These are phyloP conservation scores for Leucophenga maculata DNA, from an alignment of 2,888 invertebrate genomes.

Conservation along the genomic window DNA sequence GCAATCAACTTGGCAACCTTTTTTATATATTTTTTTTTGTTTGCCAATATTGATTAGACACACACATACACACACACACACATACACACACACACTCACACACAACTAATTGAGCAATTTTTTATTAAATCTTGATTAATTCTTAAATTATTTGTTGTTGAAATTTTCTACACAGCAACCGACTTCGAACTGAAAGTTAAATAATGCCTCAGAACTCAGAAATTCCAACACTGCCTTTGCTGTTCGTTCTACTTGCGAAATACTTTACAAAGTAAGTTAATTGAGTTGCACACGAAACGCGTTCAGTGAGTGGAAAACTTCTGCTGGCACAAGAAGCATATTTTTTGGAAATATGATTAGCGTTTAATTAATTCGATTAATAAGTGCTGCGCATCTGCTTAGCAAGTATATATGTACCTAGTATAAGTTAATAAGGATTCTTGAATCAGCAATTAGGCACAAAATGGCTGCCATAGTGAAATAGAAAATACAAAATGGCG, in stretches of 20 bases:
- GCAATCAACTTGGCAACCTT: too few species aligned
- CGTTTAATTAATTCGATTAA: conserved; percentile 11
- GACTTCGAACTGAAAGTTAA: neutral
- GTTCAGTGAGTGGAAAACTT: neutral
- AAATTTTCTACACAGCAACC: too few species aligned
- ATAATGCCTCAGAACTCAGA: neutral
- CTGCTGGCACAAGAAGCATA: conserved; percentile 1
- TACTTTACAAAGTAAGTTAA: conserved; percentile 1
- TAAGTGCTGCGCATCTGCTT: neutral
- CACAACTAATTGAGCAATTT: conserved; percentile 4
- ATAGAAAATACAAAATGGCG: too few species aligned
- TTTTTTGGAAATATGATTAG: conserved; percentile 15
- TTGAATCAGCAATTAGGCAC: neutral
- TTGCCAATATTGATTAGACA: neutral
- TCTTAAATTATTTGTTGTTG: neutral
- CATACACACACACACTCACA: neutral
- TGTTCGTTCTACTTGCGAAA: neutral
- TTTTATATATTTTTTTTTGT: neutral
- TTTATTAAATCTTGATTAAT: neutral
- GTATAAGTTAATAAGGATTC: conserved; percentile 6
- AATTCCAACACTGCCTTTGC: neutral
- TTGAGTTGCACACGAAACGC: neutral
- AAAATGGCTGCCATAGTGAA: neutral
- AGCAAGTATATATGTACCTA: too few species aligned
- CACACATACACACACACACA: neutral